Conservation (phyloP, 2,113 vertebrate species). For the Lonchura striata region DNA sequence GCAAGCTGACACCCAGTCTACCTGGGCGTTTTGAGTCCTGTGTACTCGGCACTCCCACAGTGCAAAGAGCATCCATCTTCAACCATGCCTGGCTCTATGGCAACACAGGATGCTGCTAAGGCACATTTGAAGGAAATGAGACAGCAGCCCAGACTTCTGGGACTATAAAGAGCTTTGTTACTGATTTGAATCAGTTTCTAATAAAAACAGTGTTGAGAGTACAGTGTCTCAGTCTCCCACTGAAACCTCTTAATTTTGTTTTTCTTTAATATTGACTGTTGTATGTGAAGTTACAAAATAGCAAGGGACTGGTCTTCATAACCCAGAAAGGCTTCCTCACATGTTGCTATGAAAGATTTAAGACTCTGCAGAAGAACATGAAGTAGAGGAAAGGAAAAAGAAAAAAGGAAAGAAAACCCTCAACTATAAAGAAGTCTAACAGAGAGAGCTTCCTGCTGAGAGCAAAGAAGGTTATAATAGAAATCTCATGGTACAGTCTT, state of each 20-base stretch:
- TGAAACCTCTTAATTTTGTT: background rate
- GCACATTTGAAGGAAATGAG: background rate
- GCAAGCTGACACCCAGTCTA: background rate
- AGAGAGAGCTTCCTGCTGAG: conserved; percentile 16
- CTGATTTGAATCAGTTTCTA: background rate
- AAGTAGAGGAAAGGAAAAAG: background rate
- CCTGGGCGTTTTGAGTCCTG: background rate
- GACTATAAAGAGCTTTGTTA: background rate
- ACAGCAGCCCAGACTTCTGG: background rate
- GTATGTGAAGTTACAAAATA: background rate
- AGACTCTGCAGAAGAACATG: background rate
- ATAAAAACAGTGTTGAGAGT: background rate
- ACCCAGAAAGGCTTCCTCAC: background rate
- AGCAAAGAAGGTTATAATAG: conserved; percentile 6
- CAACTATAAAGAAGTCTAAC: background rate
- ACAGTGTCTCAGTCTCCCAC: background rate
- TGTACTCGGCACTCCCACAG: background rate
- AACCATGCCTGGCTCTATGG: background rate
- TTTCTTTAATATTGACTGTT: background rate
- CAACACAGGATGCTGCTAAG: background rate
- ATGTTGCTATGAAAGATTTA: conserved; percentile 27
- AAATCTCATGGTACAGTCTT: conserved; percentile 17
- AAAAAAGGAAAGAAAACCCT: background rate
- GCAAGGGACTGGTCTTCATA: background rate
- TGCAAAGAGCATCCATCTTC: background rate